Base-by-base conservation (phyloP, 2,888 invertebrate genomes). In the Pachliopta kotzebuea region DNA sequence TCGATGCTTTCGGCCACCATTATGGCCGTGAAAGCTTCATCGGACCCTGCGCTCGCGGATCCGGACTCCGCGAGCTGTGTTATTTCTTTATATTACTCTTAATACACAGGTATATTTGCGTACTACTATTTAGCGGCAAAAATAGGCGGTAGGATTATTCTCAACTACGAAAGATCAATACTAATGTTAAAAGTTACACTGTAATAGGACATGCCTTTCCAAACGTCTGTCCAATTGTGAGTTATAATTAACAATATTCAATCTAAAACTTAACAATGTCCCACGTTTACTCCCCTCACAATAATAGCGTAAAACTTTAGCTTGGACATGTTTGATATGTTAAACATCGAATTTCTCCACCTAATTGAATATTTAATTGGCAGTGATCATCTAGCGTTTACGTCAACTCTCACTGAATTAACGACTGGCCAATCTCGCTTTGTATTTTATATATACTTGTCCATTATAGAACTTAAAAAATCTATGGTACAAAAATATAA, bases 321-420 rank as follows among this genome's bases (percentile, higher is more conserved):
- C 53, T 18, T 56, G 53, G 58, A 58, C 61, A 18, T 54, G 57
- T 65, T 65, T 61, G 7, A 58, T 61, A 61, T 65, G 54, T 54
- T 58, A 61, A 58, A 61, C 29, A 54, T 37, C n/a, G 53, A 65
- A 65, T 65, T 65, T 65, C 56, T 50, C 63, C 20, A 23, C n/a
- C 56, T 57, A 54, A 58, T 65, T 42, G 63, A 65, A 63, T 57
- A 63, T 56, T 58, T 67, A 65, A 62, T 62, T 62, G 64, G 53
- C 42, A 37, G 20, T 49, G 31, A 62, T 57, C 64, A 64, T 67
- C 63, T 62, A 21, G 24, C 37, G 59, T 59, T 63, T 61, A 26
- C 64, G 65, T 65, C 60, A 56, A 65, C 65, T 69, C 69, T 68
- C 69, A 67, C 69, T 66, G 62, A 70, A 68, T 68, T 45, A 45